Evolutionary conservation across 2,797 vertebrate genomes (phyloP).

Genomic region (Octomys mimax): DNA sequence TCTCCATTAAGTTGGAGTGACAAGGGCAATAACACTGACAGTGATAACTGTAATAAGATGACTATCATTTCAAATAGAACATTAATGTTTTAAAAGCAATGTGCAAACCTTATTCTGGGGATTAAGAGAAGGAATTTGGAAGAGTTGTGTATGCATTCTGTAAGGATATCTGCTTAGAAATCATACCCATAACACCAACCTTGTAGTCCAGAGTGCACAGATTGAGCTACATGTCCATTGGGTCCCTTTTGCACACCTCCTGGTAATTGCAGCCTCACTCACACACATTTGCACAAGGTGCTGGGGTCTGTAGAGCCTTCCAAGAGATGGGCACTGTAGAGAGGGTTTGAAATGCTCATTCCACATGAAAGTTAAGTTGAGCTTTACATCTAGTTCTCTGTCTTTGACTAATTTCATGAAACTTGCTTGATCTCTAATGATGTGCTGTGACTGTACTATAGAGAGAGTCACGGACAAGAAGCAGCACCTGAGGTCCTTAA

Average conservation of each 20-base stretch:
- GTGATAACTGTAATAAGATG: neutral
- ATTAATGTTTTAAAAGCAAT: slow-evolving; percentile 39
- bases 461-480: neutral
- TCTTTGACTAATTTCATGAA: neutral
- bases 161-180: neutral
- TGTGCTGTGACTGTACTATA: neutral
- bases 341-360: neutral
- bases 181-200: neutral
- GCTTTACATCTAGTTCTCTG: neutral
- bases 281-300: neutral
- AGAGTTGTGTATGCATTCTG: neutral
- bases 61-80: neutral
- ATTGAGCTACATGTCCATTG: neutral
- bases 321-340: neutral
- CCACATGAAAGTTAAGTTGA: neutral
- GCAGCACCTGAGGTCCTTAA: neutral
- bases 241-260: neutral
- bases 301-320: neutral
- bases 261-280: neutral
- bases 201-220: neutral
- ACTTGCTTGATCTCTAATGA: neutral
- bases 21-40: neutral
- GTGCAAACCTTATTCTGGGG: neutral
- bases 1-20: neutral
- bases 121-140: slow-evolving; percentile 14